Conservation (phyloP, 1,140 invertebrate species). For the Bathynomus jamesi region DNA sequence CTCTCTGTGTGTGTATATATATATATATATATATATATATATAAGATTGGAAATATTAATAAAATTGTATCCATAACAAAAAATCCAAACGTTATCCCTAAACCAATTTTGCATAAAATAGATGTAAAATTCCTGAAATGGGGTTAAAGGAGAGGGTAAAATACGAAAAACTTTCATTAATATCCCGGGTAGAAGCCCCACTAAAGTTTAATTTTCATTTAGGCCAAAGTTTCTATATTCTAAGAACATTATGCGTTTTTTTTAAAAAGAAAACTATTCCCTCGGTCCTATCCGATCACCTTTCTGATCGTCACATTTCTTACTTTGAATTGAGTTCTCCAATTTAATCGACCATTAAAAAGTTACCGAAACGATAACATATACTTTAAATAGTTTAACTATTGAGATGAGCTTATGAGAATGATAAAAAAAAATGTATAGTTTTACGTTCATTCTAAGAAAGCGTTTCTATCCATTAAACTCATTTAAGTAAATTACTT, state of each 20-base stretch:
- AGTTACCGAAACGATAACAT: background rate
- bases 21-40: too few relatives aligned
- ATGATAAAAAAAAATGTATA: too few relatives aligned
- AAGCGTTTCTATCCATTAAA: too few relatives aligned
- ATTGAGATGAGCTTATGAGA: background rate
- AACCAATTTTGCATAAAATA: background rate
- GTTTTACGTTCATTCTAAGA: too few relatives aligned
- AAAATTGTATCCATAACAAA: background rate
- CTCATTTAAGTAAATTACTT: background rate
- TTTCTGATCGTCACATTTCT: background rate
- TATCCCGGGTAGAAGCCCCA: background rate
- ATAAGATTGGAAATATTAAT: conserved; percentile 2
- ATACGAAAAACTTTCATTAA: background rate
- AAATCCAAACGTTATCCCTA: background rate
- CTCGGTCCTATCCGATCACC: background rate
- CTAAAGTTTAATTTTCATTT: conserved; percentile 2
- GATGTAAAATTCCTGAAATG: background rate
- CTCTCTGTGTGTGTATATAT: too few relatives aligned
- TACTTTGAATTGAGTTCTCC: background rate
- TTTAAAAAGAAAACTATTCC: background rate
- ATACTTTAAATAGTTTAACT: background rate
- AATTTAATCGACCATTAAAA: background rate
- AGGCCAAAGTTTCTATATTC: background rate
- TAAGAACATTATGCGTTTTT: background rate
- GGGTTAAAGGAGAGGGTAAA: background rate